phyloP scores from a whole-genome alignment of 2,113 vertebrate genomes.

The Sialia sialis region DNA sequence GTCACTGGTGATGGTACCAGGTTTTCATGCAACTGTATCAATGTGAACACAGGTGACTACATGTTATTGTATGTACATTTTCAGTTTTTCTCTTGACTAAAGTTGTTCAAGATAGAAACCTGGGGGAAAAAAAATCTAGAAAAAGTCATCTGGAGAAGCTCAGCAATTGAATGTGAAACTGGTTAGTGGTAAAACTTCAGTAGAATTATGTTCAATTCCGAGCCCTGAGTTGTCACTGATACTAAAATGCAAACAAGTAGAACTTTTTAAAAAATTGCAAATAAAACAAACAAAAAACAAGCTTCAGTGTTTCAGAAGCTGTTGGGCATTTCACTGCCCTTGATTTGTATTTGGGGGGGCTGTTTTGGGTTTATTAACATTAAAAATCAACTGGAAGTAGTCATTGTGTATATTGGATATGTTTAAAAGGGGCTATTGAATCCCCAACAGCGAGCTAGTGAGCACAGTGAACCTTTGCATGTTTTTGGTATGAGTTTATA shows the following conservation, averaged over 20 bases:
- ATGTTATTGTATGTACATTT: not conserved
- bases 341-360: constrained; percentile 32
- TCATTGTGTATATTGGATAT: constrained; percentile 61
- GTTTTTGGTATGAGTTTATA: constrained; percentile 83
- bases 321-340: constrained; percentile 65
- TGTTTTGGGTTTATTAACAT: constrained; percentile 55
- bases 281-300: not conserved
- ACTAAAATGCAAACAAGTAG: constrained; percentile 45
- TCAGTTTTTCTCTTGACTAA: not conserved
- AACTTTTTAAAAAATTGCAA: not conserved
- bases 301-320: constrained; percentile 70
- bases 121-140: constrained; percentile 30
- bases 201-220: constrained; percentile 58
- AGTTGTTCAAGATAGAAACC: constrained; percentile 39
- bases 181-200: constrained; percentile 69
- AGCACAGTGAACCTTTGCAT: constrained; percentile 95
- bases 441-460: constrained; percentile 62
- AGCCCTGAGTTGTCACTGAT: constrained; percentile 45
- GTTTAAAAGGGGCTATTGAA: constrained; percentile 62
- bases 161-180: constrained; percentile 21
- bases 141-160: constrained; percentile 32
- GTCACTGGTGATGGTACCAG: not conserved
- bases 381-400: constrained; percentile 28
- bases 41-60: not conserved
- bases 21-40: constrained; percentile 9